Base-by-base conservation (phyloP, 1,140 invertebrate species). In the Leptestheria dahalacensis region DNA sequence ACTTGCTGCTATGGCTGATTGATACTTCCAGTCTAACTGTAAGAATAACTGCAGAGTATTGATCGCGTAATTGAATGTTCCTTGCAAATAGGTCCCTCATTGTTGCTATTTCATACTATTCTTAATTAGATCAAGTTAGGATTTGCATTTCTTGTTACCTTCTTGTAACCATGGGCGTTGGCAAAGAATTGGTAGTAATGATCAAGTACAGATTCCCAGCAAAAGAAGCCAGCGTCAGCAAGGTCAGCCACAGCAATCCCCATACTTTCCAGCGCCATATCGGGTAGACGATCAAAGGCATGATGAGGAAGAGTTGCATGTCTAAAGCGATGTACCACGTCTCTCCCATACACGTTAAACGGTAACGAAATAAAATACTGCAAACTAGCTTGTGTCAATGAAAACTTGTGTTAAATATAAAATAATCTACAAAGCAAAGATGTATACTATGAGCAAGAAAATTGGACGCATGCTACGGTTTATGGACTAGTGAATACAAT, bases 311-410 rank as follows among this genome's bases (percentile, higher is more conserved):
- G 15, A 60, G 46, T 25, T 60, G 59, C 50, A 60, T 54, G 12
- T 60, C 59, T 4, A 26, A 2, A 4, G 59, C 59, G 2, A 60
- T 26, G 23, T 60, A 60, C 59, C 59, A 60, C 24, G 59, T 60
- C 20, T 54, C 21, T 47, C 29, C 59, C 50, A 60, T 52, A 54
- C 59, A 60, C 59, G n/a, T n/a, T n/a, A n/a, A n/a, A n/a, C n/a
- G n/a, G n/a, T 41, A 9, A 57, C 18, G 25, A 57, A 41, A n/a
- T 41, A 41, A 1, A 28, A 28, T 23, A 57, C 55, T 29, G 47
- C n/a, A 47, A 28, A 57, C 3, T 28, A 41, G 18, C 28, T 23
- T 28, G 25, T 41, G 28, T 41, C 28, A 23, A 25, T 41, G 28
- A 28, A 57, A 47, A 33, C 23, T 48, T 41, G 24, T 15, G 15